Evolutionary conservation across 1,140 invertebrate genomes (phyloP).

Genomic region (Marisa cornuarietis): DNA sequence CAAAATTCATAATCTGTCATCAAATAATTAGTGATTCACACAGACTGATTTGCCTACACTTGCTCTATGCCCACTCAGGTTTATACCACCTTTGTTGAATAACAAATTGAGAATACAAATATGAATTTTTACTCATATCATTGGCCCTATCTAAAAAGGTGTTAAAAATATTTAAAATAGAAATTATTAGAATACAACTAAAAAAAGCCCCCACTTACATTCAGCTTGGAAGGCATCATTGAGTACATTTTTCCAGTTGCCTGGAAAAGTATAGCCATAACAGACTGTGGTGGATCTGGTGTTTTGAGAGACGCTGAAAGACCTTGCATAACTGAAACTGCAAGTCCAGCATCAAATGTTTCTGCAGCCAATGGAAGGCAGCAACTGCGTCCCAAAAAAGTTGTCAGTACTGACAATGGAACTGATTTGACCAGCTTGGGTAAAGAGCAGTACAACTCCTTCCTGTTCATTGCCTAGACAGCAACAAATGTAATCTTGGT

Average conservation of each 20-base stretch:
- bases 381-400: constrained; percentile 40
- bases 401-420: constrained; percentile 32
- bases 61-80: too few species aligned
- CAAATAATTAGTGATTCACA: too few species aligned
- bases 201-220: not conserved
- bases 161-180: not conserved
- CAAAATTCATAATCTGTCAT: too few species aligned
- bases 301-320: constrained; percentile 46
- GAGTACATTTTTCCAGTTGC: constrained; percentile 38
- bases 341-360: constrained; percentile 11
- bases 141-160: too few species aligned
- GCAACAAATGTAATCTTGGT: not conserved
- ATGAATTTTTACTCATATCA: too few species aligned
- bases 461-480: constrained; percentile 25
- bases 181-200: not conserved
- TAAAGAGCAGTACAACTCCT: constrained; percentile 23
- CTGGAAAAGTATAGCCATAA: constrained; percentile 42
- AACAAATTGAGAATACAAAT: not conserved
- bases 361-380: constrained; percentile 25
- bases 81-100: too few species aligned
- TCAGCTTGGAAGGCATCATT: constrained; percentile 8
- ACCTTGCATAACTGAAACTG: constrained; percentile 43
- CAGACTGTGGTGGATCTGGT: constrained; percentile 50
- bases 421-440: constrained; percentile 37
- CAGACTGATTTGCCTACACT: too few species aligned